A percentile compares a stretch with the other conserved stretches of the same genome.
Conservation (phyloP, 2,888 invertebrate species). For the Cheilosia variabilis region DNA sequence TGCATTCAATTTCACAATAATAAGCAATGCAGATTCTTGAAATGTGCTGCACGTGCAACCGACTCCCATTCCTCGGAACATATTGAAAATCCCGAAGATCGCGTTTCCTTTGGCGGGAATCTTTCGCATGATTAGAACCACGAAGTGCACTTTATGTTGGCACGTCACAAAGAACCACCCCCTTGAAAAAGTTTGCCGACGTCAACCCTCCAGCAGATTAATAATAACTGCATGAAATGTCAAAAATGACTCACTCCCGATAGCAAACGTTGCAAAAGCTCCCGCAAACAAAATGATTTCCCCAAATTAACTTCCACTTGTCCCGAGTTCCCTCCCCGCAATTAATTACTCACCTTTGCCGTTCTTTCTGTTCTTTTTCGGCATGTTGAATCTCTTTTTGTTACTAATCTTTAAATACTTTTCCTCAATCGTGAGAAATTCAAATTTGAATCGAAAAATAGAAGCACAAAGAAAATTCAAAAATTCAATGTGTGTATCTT, state of each 20-base stretch:
- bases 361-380: conserved; percentile 82
- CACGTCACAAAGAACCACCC: neutral
- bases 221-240: neutral
- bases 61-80: conserved; percentile 14
- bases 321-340: too few relatives aligned
- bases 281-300: neutral
- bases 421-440: conserved; percentile 56
- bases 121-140: neutral
- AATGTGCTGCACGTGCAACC: neutral
- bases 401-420: conserved; percentile 69
- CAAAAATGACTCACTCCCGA: conserved; percentile 58
- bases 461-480: conserved; percentile 29
- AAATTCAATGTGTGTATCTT: conserved; percentile 49
- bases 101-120: conserved; percentile 35
- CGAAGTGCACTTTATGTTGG: neutral
- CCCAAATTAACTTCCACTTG: too few relatives aligned
- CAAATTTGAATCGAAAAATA: conserved; percentile 34
- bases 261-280: conserved; percentile 58
- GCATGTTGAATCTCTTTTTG: conserved; percentile 79
- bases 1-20: too few relatives aligned
- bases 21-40: too few relatives aligned
- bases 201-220: conserved; percentile 9
- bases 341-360: conserved; percentile 81
- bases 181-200: neutral
- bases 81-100: conserved; percentile 5